Base-by-base conservation (phyloP, 2,797 vertebrate genomes). In the Xyrichtys novacula region DNA sequence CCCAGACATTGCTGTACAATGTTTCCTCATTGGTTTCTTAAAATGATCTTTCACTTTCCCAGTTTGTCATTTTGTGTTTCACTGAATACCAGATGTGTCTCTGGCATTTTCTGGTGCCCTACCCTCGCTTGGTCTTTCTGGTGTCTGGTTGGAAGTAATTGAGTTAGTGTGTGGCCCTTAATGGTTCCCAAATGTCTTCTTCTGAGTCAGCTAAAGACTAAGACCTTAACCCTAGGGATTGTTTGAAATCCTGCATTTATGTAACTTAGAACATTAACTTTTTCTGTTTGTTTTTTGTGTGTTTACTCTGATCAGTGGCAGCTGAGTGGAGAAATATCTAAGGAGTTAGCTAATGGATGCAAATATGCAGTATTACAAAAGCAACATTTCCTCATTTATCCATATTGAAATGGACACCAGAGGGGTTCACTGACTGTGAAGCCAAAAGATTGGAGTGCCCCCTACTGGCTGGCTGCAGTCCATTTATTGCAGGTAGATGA, bases 71-170 rank as follows among this genome's bases (percentile, higher is more conserved):
- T 14, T 48, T 64, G 32, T n/a, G n/a, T 0, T 76, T 46, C 44
- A 56, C 60, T 72, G 59, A n/a, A 65, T 65, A 48, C 71, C 85
- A 88, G 80, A 85, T 87, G 80, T 83, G 58, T 22, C 52, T n/a
- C 6, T 54, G 50, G 68, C 39, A 59, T 76, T 82, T 80, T 83
- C 48, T 57, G 68, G 64, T 79, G 40, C 59, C 49, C 39, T 67
- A 10, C 40, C 32, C 57, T 80, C 34, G 29, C 25, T 63, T 62
- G 65, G 55, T 15, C 62, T 76, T 56, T 81, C 67, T 78, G 53
- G 61, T 77, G 81, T 78, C 48, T 74, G 48, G 23, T 74, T 74
- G 47, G 36, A 59, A 66, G 50, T 77, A 80, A 76, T 82, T 74
- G 32, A 40, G 70, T 67, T 76, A 81, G 74, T 80, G 72, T 85